Conservation (phyloP, 2,797 vertebrate species). For the Myripristis jacobus region DNA sequence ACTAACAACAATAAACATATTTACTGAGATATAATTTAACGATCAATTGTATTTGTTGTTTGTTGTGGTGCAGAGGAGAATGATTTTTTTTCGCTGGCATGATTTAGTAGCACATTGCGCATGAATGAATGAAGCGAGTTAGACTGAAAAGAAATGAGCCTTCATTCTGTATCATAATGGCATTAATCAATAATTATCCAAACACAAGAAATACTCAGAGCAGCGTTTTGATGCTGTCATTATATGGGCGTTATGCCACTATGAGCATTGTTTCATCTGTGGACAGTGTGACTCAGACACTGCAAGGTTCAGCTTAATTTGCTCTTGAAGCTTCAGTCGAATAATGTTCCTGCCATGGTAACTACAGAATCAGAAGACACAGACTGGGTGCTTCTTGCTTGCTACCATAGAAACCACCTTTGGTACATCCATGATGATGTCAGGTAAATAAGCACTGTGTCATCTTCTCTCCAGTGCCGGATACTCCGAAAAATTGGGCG, state of each 20-base stretch:
- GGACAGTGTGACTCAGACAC: conserved; percentile 1
- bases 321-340: conserved; percentile 29
- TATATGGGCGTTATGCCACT: too few relatives aligned
- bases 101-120: too few relatives aligned
- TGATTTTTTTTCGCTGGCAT: too few relatives aligned
- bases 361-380: conserved; percentile 45
- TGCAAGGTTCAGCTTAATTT: conserved; percentile 22
- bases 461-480: neutral
- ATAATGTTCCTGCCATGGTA: conserved; percentile 38
- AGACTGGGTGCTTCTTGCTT: conserved; percentile 68
- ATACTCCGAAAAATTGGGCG: neutral
- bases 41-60: too few relatives aligned
- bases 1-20: too few relatives aligned
- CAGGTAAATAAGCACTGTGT: neutral
- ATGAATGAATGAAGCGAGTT: too few relatives aligned
- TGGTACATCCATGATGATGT: conserved; percentile 38
- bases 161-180: neutral
- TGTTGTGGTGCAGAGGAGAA: too few relatives aligned
- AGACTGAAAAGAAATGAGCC: neutral
- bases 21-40: too few relatives aligned
- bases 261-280: neutral
- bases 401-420: conserved; percentile 65
- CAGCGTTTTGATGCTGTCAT: neutral
- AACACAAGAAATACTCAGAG: conserved; percentile 13
- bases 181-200: neutral